Base-by-base conservation (phyloP, 2,113 vertebrate genomes). In the Columba janthina region DNA sequence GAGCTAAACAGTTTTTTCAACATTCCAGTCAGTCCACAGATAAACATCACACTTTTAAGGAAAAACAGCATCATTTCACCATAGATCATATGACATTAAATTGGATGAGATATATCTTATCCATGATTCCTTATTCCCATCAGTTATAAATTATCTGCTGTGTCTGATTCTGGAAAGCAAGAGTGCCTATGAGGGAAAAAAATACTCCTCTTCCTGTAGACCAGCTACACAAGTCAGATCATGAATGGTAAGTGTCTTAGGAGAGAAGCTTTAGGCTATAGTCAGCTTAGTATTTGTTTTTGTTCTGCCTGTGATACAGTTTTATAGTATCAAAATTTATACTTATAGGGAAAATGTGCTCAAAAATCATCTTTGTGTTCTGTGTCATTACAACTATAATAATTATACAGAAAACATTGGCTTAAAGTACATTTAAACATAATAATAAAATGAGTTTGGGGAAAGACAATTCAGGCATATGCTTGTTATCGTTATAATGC, bases 201-300 rank as follows among this genome's bases (percentile, higher is more conserved):
- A 69, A 24, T 16, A 4, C 6, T 77, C 15, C 12, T 79, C 12
- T 61, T 77, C 36, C 50, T 42, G 42, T 29, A 24, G 48, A 53
- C 5, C 31, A 81, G 36, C 48, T 78, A 38, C 5, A 0, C 62
- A 67, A 85, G 90, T 34, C 38, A 32, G 67, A 66, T 58, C n/a
- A 38, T 72, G 11, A 0, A 0, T 0, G 1, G 8, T 46, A 80
- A 91, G 28, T 20, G 2, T 44, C 74, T 78, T 38, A 57, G 48
- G 13, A 77, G 11, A 25, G 69, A 78, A 69, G 13, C 1, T 71
- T 86, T 51, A 31, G 18, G 42, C 48, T 15, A 12, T 32, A 50
- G 87, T n/a, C 4, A 1, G 6, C 9, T 9, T 42, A n/a, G 17
- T 19, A 36, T 75, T 84, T 69, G 28, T 50, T 85, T 19, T 54